phyloP scores from a whole-genome alignment of 2,888 invertebrate genomes.

The Stenolophus ochropezus region DNA sequence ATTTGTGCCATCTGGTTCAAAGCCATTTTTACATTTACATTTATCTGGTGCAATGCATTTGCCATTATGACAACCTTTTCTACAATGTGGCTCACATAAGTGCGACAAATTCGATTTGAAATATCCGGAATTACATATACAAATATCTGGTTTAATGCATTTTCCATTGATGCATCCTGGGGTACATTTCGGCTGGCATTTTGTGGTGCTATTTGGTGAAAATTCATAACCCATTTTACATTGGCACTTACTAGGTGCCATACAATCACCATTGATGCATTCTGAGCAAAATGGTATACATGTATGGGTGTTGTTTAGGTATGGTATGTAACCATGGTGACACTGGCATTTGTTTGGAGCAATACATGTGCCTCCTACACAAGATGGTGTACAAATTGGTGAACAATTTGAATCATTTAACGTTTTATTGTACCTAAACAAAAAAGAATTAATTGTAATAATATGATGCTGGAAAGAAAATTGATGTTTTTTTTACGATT shows the following conservation, averaged over 20 bases:
- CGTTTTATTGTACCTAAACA: constrained; percentile 38
- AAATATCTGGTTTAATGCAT: constrained; percentile 80
- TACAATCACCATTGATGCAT: constrained; percentile 79
- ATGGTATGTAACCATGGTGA: constrained; percentile 63
- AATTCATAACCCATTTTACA: constrained; percentile 67
- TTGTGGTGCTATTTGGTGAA: constrained; percentile 62
- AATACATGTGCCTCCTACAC: constrained; percentile 72
- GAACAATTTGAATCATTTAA: constrained; percentile 47
- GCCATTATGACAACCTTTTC: constrained; percentile 59
- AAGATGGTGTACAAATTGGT: constrained; percentile 61
- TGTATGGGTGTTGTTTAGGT: constrained; percentile 59
- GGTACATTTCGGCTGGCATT: constrained; percentile 74
- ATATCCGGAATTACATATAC: constrained; percentile 78
- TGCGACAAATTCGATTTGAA: not conserved
- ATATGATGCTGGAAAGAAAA: too few species aligned
- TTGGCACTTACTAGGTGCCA: constrained; percentile 76
- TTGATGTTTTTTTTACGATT: too few species aligned
- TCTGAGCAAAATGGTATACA: constrained; percentile 78
- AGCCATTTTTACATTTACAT: constrained; percentile 58
- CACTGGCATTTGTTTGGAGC: constrained; percentile 74
- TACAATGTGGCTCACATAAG: constrained; percentile 61
- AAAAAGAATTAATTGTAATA: too few species aligned
- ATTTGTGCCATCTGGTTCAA: not conserved
- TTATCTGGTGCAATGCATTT: constrained; percentile 61
- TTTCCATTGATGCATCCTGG: constrained; percentile 81